Evolutionary conservation across 2,113 vertebrate species (phyloP).

Genomic region (Craseonycteris thonglongyai): DNA sequence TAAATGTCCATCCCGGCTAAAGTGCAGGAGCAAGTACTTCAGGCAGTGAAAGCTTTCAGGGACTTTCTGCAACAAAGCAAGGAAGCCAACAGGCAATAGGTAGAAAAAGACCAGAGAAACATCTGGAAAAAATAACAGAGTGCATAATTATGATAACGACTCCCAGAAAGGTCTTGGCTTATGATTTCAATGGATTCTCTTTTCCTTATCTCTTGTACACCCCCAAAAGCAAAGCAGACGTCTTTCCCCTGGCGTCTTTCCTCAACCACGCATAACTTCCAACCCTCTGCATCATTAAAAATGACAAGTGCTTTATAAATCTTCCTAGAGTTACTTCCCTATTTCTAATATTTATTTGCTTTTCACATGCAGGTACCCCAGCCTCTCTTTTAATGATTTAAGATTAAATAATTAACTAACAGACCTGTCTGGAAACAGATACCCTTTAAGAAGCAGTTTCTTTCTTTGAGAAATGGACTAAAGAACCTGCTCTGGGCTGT

Average conservation of each 20-base stretch:
- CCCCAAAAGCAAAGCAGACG: conserved; percentile 14
- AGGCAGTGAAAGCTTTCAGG: not conserved
- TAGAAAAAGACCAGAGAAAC: conserved; percentile 57
- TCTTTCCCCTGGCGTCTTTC: not conserved
- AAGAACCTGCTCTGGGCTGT: conserved; percentile 18
- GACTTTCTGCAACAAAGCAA: not conserved
- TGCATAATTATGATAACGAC: conserved; percentile 31
- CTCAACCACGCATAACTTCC: not conserved
- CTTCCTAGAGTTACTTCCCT: conserved; percentile 42
- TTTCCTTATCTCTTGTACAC: conserved; percentile 27
- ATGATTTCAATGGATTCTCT: conserved; percentile 33
- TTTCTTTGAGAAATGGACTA: conserved; percentile 18
- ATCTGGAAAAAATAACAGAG: conserved; percentile 55
- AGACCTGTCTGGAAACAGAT: conserved; percentile 47
- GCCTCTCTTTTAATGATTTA: conserved; percentile 50
- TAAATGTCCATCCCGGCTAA: not conserved
- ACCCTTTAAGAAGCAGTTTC: not conserved
- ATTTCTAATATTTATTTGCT: conserved; percentile 63
- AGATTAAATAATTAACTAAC: conserved; percentile 31
- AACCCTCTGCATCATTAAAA: conserved; percentile 3
- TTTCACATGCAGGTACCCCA: conserved; percentile 29
- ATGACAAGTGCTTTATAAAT: conserved; percentile 40
- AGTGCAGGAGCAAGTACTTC: not conserved
- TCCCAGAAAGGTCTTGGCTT: conserved; percentile 21
- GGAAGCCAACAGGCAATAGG: not conserved